A percentile compares a stretch with the other conserved stretches of the same genome.
phyloP scores from a whole-genome alignment of 2,113 vertebrate species.

The Hypocryptadius cinnamomeus region DNA sequence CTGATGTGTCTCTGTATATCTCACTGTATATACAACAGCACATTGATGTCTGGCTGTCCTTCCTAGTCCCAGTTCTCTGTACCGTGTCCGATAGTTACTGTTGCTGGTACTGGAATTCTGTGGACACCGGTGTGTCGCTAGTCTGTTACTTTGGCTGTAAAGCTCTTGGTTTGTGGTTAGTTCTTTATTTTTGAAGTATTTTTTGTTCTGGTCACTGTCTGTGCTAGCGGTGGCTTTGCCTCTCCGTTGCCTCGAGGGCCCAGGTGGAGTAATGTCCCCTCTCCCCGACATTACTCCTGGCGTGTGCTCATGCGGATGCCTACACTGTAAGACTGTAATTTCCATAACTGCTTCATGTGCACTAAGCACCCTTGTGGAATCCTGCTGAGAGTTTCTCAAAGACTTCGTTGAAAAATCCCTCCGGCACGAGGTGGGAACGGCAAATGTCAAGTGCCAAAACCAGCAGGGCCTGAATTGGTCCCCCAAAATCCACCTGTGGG shows the following conservation, averaged over 20 bases:
- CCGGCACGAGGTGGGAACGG: neutral
- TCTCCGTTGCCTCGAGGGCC: constrained; percentile 74
- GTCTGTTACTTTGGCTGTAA: constrained; percentile 72
- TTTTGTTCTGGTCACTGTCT: constrained; percentile 72
- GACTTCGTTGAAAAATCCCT: constrained; percentile 38
- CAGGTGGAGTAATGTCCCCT: constrained; percentile 77
- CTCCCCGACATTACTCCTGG: constrained; percentile 73
- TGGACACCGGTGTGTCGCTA: constrained; percentile 73
- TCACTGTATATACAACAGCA: constrained; percentile 67
- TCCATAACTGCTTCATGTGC: constrained; percentile 88
- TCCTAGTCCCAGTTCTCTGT: constrained; percentile 70
- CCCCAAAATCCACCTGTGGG: neutral
- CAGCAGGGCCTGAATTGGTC: neutral
- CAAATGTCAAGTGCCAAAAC: neutral
- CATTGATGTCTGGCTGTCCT: constrained; percentile 70
- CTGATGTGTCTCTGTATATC: constrained; percentile 66
- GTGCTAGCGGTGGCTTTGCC: constrained; percentile 78
- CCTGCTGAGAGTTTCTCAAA: constrained; percentile 79
- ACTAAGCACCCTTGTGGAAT: constrained; percentile 89
- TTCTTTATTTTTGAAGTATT: constrained; percentile 58
- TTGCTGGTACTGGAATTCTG: constrained; percentile 65
- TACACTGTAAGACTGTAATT: constrained; percentile 77
- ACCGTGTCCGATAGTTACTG: constrained; percentile 62
- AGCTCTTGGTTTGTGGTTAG: constrained; percentile 77
- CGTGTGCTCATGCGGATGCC: constrained; percentile 74